Conservation (phyloP, 1,140 invertebrate genomes). For the Euglossa dilemma region DNA sequence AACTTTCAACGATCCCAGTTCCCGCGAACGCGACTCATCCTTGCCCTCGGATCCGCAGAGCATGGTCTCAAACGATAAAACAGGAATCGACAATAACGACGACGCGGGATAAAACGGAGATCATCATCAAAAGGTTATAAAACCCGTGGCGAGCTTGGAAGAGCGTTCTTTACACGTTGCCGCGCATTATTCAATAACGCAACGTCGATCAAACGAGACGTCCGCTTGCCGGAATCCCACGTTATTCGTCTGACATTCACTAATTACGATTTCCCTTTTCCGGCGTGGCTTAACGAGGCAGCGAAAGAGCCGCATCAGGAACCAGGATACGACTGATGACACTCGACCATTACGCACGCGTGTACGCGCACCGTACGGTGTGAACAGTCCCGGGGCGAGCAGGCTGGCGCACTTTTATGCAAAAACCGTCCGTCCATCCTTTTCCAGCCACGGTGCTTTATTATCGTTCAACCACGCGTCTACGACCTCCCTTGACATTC, state of each 20-base stretch:
- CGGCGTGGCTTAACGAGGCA: neutral
- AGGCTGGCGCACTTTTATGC: constrained; percentile 1
- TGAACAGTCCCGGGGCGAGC: neutral
- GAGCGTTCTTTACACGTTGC: too few species aligned
- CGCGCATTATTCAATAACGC: too few species aligned
- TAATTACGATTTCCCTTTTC: constrained; percentile 4
- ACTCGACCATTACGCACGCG: neutral
- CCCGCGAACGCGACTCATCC: too few species aligned
- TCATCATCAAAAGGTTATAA: too few species aligned
- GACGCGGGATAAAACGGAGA: too few species aligned
- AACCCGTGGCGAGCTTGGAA: neutral
- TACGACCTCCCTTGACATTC: constrained; percentile 34
- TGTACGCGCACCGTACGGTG: too few species aligned
- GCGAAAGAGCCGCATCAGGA: neutral
- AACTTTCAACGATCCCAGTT: too few species aligned
- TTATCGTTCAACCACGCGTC: constrained; percentile 31
- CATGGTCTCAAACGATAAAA: too few species aligned
- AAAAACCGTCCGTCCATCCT: neutral
- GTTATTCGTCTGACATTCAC: neutral
- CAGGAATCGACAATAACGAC: too few species aligned
- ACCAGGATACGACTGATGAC: neutral
- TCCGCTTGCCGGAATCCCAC: neutral
- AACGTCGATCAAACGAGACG: too few species aligned
- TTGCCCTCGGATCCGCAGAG: too few species aligned
- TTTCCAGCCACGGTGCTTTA: constrained; percentile 13